Conservation (phyloP, 53 echinoderm and acorn worm species). For the Arbacia lixula region DNA sequence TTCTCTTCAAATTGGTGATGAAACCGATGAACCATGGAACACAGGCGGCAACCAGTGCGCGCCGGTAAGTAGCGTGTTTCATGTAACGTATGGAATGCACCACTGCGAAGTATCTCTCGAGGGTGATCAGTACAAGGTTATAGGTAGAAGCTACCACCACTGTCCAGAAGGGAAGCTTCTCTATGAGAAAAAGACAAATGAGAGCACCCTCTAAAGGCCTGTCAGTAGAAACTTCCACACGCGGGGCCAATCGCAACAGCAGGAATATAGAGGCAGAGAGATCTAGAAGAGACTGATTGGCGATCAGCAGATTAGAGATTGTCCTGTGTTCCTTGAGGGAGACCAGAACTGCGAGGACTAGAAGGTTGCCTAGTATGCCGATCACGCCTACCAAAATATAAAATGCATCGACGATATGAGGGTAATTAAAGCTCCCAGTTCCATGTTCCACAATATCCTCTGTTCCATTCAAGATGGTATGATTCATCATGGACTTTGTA, state of each 20-base stretch:
- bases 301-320: constrained; percentile 57
- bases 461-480: too few species aligned
- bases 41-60: not conserved
- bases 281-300: constrained; percentile 72
- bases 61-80: not conserved
- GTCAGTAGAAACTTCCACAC: not conserved
- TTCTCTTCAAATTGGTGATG: not conserved
- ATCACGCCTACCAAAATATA: constrained; percentile 14
- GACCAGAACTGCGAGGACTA: constrained; percentile 62
- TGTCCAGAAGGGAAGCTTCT: constrained; percentile 69
- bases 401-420: too few species aligned
- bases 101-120: constrained; percentile 70
- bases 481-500: too few species aligned
- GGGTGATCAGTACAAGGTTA: constrained; percentile 66
- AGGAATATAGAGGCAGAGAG: constrained; percentile 56
- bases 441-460: too few species aligned
- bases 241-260: constrained; percentile 28
- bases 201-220: not conserved
- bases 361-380: constrained; percentile 60
- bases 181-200: constrained; percentile 62
- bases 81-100: constrained; percentile 64
- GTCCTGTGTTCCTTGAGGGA: constrained; percentile 23
- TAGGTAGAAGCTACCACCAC: constrained; percentile 55
- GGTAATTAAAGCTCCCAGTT: too few species aligned
- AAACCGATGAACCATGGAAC: constrained; percentile 39